These are phyloP conservation scores for Hedychridium roseum DNA, from an alignment of 2,888 invertebrate species.

Conservation along the genomic window DNA sequence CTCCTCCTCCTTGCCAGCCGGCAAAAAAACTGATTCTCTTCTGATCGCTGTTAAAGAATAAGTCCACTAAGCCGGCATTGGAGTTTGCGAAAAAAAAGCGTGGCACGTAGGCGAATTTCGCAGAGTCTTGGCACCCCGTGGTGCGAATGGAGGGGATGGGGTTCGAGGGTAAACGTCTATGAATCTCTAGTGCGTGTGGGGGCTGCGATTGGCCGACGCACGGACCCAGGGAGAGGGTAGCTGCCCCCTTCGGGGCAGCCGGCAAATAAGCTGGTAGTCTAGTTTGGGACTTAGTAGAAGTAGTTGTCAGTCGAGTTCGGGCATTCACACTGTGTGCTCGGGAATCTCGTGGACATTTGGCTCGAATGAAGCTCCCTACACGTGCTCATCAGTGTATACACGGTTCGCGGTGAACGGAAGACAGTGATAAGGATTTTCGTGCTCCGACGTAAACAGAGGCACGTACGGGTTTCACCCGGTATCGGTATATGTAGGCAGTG, in stretches of 20 bases:
- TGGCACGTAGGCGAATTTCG: slow-evolving; percentile 18
- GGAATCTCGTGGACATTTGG: too few relatives aligned
- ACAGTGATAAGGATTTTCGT: too few relatives aligned
- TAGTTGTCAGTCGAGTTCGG: slow-evolving; percentile 37
- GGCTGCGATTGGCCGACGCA: slow-evolving; percentile 21
- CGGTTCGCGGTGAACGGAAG: too few relatives aligned
- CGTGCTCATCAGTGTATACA: too few relatives aligned
- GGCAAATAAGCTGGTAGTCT: slow-evolving; percentile 39
- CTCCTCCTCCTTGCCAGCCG: too few relatives aligned
- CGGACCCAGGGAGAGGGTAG: slow-evolving; percentile 39
- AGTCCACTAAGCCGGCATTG: neutral
- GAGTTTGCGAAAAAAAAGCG: slow-evolving; percentile 17
- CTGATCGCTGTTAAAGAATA: too few relatives aligned
- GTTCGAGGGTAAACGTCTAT: slow-evolving; percentile 10
- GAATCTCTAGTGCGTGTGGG: slow-evolving; percentile 3
- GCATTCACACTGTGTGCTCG: slow-evolving; percentile 24
- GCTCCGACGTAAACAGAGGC: too few relatives aligned
- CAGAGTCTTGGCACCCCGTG: neutral
- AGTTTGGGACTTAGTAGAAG: slow-evolving; percentile 31
- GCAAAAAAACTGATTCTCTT: too few relatives aligned
- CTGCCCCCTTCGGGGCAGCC: slow-evolving; percentile 36
- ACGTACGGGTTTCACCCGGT: too few relatives aligned
- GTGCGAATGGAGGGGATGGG: slow-evolving; percentile 10
- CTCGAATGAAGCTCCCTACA: too few relatives aligned
- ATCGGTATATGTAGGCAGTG: too few relatives aligned